A percentile compares a stretch with the other conserved stretches of the same genome.
These are phyloP conservation scores for Thomomys bottae DNA, from an alignment of 2,113 vertebrate species.

Conservation along the genomic window DNA sequence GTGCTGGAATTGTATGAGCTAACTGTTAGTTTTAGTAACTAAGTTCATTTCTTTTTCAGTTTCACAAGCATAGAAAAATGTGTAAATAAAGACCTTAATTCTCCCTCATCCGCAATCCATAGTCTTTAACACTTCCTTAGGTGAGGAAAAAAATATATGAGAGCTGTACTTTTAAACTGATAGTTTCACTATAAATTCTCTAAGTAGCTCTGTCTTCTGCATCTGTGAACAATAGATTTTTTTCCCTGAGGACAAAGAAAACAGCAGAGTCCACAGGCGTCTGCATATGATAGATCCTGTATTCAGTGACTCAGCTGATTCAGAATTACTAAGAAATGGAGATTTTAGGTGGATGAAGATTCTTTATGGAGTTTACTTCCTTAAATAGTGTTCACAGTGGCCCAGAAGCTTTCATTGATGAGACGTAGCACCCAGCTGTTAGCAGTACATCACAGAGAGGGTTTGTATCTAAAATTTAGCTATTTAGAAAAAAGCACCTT, in stretches of 20 bases:
- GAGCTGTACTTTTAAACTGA: conserved; percentile 68
- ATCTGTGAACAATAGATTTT: conserved; percentile 46
- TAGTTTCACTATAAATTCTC: conserved; percentile 57
- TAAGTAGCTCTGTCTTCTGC: conserved; percentile 35
- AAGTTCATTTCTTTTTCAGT: conserved; percentile 63
- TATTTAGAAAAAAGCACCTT: not conserved
- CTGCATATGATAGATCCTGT: not conserved
- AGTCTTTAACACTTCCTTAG: conserved; percentile 67
- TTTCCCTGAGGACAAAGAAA: conserved; percentile 38
- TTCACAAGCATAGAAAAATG: conserved; percentile 54
- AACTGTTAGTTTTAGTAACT: conserved; percentile 66
- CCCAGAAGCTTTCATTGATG: not conserved
- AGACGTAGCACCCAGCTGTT: not conserved
- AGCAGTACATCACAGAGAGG: not conserved
- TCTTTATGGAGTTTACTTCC: conserved; percentile 49
- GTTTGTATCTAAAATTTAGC: conserved; percentile 46
- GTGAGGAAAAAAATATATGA: conserved; percentile 36
- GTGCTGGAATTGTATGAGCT: conserved; percentile 65
- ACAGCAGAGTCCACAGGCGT: not conserved
- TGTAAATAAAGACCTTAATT: conserved; percentile 73
- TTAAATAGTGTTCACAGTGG: not conserved
- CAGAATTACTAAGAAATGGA: conserved; percentile 45
- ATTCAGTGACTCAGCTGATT: conserved; percentile 4
- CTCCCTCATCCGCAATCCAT: conserved; percentile 63
- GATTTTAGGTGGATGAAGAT: conserved; percentile 43